phyloP scores from a whole-genome alignment of 2,113 vertebrate genomes.

The Daubentonia madagascariensis region DNA sequence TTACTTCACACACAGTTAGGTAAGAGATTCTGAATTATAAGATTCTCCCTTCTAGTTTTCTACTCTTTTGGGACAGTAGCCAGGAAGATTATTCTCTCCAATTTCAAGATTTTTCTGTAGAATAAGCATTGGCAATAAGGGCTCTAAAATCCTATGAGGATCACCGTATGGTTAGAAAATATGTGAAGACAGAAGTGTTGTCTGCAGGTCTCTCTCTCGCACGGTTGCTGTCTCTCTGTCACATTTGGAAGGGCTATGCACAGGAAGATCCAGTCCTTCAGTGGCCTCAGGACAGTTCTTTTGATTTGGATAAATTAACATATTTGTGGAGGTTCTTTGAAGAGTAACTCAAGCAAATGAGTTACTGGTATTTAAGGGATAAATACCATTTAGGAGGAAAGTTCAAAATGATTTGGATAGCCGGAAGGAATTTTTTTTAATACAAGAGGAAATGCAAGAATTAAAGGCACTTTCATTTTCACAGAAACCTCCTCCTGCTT shows the following conservation, averaged over 20 bases:
- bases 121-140: background rate
- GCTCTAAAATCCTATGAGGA: background rate
- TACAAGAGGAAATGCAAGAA: background rate
- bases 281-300: background rate
- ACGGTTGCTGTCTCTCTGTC: background rate
- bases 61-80: background rate
- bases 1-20: background rate
- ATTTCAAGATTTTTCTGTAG: background rate
- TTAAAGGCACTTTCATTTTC: background rate
- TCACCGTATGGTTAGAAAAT: background rate
- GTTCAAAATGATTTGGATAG: background rate
- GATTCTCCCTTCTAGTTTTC: background rate
- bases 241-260: background rate
- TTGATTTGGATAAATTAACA: background rate
- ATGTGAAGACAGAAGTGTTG: background rate
- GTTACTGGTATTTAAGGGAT: background rate
- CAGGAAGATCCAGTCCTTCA: background rate
- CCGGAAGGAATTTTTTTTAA: no score
- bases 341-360: background rate
- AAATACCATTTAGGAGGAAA: background rate
- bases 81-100: background rate
- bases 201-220: background rate
- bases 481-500: background rate
- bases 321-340: background rate
- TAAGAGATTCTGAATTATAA: background rate